Percentiles rank a stretch among this genome's conserved stretches.
phyloP scores from a whole-genome alignment of 2,888 invertebrate genomes.

The Crematogaster levior region DNA sequence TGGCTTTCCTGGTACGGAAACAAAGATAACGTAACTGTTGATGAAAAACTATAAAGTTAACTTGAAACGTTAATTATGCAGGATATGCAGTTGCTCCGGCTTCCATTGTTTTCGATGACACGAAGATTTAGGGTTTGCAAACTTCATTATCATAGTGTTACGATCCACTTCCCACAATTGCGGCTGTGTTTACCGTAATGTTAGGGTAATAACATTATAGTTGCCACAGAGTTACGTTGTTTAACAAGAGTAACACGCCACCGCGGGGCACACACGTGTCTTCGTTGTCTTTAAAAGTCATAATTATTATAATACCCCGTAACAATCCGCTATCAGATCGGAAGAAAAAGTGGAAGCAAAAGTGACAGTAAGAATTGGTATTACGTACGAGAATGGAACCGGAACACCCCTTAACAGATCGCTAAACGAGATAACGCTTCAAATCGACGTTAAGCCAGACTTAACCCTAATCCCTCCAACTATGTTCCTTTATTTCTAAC shows the following conservation, averaged over 20 bases:
- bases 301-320: slow-evolving; percentile 18
- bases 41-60: slow-evolving; percentile 41
- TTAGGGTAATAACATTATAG: slow-evolving; percentile 39
- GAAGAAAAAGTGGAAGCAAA: slow-evolving; percentile 4
- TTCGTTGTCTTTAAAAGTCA: neutral
- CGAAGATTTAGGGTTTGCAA: slow-evolving; percentile 53
- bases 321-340: neutral
- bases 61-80: slow-evolving; percentile 49
- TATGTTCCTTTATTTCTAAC: too few species aligned
- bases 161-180: slow-evolving; percentile 54
- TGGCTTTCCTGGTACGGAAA: slow-evolving; percentile 16
- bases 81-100: slow-evolving; percentile 29
- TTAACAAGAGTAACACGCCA: slow-evolving; percentile 39
- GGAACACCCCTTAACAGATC: neutral
- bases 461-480: too few species aligned
- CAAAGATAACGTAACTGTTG: slow-evolving; percentile 33
- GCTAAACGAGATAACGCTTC: neutral
- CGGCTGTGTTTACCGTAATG: slow-evolving; percentile 50
- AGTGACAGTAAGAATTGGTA: neutral
- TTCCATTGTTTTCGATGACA: slow-evolving; percentile 52
- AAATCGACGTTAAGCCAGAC: neutral
- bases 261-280: neutral
- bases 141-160: slow-evolving; percentile 50
- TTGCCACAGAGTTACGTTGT: slow-evolving; percentile 32
- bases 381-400: neutral